These are phyloP conservation scores for Corythornis vintsioides DNA, from an alignment of 2,113 vertebrate genomes.

Conservation along the genomic window DNA sequence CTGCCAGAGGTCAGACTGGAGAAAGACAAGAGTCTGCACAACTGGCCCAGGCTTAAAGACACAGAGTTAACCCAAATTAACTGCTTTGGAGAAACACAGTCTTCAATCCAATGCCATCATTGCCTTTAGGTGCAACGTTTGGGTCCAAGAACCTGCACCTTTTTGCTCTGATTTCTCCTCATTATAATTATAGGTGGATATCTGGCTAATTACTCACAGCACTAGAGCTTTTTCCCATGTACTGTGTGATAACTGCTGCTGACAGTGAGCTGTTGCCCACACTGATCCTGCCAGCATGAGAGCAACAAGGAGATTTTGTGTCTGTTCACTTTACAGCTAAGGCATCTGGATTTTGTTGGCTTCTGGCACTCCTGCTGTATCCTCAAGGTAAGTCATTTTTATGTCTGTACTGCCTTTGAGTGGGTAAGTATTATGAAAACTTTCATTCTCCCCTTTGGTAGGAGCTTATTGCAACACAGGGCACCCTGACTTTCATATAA, in stretches of 20 bases:
- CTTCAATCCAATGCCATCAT: neutral
- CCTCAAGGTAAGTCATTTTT: slow-evolving; percentile 20
- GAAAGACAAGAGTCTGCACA: neutral
- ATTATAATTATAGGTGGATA: neutral
- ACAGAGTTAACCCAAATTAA: neutral
- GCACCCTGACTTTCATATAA: slow-evolving; percentile 60
- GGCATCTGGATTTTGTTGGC: neutral
- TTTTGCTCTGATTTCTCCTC: neutral
- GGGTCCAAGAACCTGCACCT: neutral
- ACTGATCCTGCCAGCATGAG: neutral
- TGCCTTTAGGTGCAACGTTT: neutral
- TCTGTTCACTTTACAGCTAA: neutral
- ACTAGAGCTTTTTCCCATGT: neutral
- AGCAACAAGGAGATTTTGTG: neutral
- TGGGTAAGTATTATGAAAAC: slow-evolving; percentile 5
- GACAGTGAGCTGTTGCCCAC: neutral
- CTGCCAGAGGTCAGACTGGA: neutral
- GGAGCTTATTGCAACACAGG: slow-evolving; percentile 34
- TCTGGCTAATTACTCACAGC: neutral
- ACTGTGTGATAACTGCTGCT: neutral
- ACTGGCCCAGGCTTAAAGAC: neutral
- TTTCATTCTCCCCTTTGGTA: slow-evolving; percentile 14
- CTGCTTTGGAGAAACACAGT: neutral
- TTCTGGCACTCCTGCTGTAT: neutral
- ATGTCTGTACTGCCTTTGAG: neutral